Conservation (phyloP, 2,888 invertebrate genomes). For the Zaprionus lineosus region DNA sequence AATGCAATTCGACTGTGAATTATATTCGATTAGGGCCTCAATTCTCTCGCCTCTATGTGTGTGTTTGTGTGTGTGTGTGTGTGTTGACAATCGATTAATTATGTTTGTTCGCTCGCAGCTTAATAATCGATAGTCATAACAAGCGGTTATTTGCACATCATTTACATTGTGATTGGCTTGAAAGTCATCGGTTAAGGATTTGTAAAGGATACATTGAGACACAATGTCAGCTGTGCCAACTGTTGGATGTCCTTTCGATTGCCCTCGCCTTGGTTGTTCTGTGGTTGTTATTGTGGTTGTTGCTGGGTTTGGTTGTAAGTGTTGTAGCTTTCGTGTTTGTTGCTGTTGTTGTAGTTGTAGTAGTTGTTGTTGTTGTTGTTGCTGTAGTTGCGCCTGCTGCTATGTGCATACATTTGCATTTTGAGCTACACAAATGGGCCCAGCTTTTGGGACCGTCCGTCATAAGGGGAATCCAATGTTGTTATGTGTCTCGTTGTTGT, state of each 20-base stretch:
- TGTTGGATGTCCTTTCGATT: background rate
- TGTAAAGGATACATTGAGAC: constrained; percentile 30
- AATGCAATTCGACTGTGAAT: too few relatives aligned
- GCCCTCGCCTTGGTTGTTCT: too few relatives aligned
- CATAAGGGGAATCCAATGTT: constrained; percentile 22
- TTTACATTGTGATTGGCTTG: constrained; percentile 43
- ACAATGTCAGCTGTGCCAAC: constrained; percentile 43
- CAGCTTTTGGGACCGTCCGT: constrained; percentile 14
- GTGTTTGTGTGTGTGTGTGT: too few relatives aligned
- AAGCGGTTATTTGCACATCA: background rate
- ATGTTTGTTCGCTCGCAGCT: too few relatives aligned
- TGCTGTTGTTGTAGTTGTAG: background rate
- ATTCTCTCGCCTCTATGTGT: too few relatives aligned
- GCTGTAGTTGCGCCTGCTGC: constrained; percentile 17
- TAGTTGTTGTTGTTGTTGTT: constrained; percentile 17
- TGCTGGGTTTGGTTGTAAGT: background rate
- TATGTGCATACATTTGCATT: constrained; percentile 66
- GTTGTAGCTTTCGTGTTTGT: background rate
- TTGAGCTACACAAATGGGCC: constrained; percentile 33
- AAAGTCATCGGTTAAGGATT: constrained; percentile 29
- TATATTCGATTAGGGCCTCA: too few relatives aligned
- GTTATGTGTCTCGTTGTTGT: constrained; percentile 14
- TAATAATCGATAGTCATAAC: background rate
- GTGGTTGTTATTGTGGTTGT: constrained; percentile 5
- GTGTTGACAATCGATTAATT: too few relatives aligned